Conservation (phyloP, 2,113 vertebrate species). For the Campylomormyrus tamandua region DNA sequence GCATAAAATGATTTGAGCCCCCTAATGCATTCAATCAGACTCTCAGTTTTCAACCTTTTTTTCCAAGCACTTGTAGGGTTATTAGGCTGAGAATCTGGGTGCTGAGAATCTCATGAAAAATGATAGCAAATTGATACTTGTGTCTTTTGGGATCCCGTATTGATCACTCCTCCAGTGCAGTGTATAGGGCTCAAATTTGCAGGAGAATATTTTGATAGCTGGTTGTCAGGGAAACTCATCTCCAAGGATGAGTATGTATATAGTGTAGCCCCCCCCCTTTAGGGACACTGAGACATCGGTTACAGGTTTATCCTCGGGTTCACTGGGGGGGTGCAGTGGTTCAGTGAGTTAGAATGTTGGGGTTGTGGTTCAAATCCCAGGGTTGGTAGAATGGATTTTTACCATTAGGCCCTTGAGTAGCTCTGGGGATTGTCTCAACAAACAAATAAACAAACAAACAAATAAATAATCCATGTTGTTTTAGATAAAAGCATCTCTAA, state of each 20-base stretch:
- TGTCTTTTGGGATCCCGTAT: neutral
- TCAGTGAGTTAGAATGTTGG: neutral
- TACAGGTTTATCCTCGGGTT: neutral
- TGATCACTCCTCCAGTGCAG: neutral
- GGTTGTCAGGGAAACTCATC: neutral
- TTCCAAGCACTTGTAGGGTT: neutral
- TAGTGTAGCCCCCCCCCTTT: neutral
- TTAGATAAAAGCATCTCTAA: neutral
- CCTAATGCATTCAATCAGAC: neutral
- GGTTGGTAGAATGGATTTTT: neutral
- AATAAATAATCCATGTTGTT: neutral
- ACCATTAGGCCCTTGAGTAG: neutral
- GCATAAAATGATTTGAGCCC: neutral
- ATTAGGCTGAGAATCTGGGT: neutral
- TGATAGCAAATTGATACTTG: slow-evolving; percentile 2
- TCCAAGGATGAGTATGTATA: neutral
- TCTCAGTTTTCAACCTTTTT: neutral
- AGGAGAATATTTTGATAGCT: neutral
- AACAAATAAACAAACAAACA: neutral
- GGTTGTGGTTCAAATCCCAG: neutral
- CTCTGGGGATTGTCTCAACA: neutral
- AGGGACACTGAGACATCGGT: neutral
- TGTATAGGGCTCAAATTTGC: neutral
- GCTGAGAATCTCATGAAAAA: neutral
- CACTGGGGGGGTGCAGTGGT: neutral